Conservation (phyloP, 2,113 vertebrate genomes). For the Myotis davidii region DNA sequence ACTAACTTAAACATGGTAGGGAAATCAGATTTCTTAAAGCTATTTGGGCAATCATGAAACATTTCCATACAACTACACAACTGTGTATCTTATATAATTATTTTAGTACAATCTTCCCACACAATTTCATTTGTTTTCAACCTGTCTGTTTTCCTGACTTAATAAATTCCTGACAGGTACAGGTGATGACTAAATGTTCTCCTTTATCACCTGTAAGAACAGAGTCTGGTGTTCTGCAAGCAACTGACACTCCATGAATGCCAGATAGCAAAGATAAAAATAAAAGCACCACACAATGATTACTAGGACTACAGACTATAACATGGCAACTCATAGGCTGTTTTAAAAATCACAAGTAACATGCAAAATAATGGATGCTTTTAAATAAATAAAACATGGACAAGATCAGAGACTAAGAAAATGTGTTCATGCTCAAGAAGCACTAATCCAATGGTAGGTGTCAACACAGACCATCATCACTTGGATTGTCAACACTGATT, state of each 20-base stretch:
- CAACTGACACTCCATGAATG: conserved; percentile 2
- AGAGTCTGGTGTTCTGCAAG: conserved; percentile 42
- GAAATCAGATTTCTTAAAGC: conserved; percentile 30
- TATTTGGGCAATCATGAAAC: background rate
- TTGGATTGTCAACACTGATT: background rate
- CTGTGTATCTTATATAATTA: background rate
- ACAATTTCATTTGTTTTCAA: conserved; percentile 50
- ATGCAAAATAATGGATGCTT: conserved; percentile 59
- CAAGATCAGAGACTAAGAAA: conserved; percentile 45
- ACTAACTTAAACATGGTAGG: background rate
- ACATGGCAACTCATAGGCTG: background rate
- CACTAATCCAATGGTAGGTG: background rate
- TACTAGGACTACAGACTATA: conserved; percentile 16
- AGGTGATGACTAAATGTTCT: background rate
- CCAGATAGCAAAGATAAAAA: conserved; percentile 50
- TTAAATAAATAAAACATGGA: conserved; percentile 59
- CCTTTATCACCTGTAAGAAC: conserved; percentile 28
- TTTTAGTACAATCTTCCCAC: conserved; percentile 16
- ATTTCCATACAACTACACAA: background rate
- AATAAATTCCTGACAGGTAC: background rate
- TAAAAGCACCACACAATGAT: conserved; percentile 41
- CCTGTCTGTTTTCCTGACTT: background rate
- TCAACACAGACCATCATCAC: conserved; percentile 6
- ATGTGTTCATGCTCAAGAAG: conserved; percentile 52
- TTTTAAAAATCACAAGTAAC: conserved; percentile 55